phyloP scores from a whole-genome alignment of 1,140 invertebrate species.

The Aculops lycopersici region DNA sequence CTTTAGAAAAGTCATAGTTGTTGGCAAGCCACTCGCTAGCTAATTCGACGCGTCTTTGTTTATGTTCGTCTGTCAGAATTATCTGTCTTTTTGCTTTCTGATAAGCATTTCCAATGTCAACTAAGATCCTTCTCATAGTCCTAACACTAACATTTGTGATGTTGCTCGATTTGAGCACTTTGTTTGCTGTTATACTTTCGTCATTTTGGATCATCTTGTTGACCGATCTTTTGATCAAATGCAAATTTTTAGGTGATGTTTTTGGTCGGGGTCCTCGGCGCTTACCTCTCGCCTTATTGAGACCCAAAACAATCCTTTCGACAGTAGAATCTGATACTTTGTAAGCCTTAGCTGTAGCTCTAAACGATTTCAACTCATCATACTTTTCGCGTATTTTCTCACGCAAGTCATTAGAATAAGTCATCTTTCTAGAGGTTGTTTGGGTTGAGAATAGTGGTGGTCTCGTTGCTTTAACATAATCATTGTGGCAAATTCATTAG shows the following conservation, averaged over 20 bases:
- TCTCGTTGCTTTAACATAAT: no score
- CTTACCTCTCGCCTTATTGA: not conserved
- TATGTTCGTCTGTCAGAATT: not conserved
- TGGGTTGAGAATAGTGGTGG: no score
- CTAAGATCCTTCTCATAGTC: not conserved
- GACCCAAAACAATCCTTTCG: not conserved
- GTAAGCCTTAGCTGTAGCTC: not conserved
- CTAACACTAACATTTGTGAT: not conserved
- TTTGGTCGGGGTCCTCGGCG: not conserved
- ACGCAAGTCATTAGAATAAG: not conserved
- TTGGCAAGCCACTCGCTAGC: not conserved
- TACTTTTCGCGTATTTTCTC: not conserved
- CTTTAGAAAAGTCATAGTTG: not conserved
- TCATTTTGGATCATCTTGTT: not conserved
- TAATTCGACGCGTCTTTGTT: not conserved
- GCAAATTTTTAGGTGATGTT: not conserved
- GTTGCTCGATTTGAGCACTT: not conserved
- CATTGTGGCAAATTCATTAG: no score
- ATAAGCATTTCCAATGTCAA: not conserved
- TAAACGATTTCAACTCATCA: not conserved
- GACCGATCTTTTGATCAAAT: not conserved
- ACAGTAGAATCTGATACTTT: not conserved
- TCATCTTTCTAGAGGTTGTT: no score
- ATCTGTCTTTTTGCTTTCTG: not conserved
- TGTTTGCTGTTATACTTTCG: not conserved